Base-by-base conservation (phyloP, 2,888 invertebrate genomes). In the Baronia brevicornis region DNA sequence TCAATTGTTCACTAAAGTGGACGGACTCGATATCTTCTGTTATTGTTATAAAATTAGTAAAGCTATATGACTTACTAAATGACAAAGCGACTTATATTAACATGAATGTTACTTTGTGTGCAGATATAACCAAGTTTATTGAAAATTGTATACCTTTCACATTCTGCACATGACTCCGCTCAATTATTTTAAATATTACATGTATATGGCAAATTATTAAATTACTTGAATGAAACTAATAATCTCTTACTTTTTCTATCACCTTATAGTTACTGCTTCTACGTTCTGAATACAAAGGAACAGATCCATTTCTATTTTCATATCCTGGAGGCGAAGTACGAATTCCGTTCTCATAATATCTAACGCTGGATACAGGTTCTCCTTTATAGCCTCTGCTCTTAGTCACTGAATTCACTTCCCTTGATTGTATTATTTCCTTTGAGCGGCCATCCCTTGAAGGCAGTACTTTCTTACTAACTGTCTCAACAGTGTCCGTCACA, bases 401-500 rank as follows among this genome's bases (percentile, higher is more conserved):
- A 10, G 90, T 90, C 24, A 90, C 86, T 2, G 90, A 90, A 59
- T 89, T 90, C 4, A 88, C 88, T 67, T 91, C 91, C 33, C 89
- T 88, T 1, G 90, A 90, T 56, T 91, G 89, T 25, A 91, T 89
- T 19, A 90, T 89, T 64, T 91, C 90, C 47, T 89, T 80, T 4
- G 86, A 78, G 12, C 89, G 85, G 1, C 90, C 90, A 51, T 88
- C 87, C 54, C 84, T 87, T 1, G 87, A 77, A 6, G 91, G 91
- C 26, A 91, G 73, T 1, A 89, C 86, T 69, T 90, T 90, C 68
- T 90, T 91, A 44, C 88, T 87, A 48, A 89, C 87, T 23, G 87
- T 91, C 58, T 90, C 89, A 7, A 90, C 89, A 1, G 90, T 90
- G 53, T 91, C 90, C 11, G 91, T 91, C 32, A 91, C 85, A 51